Conservation (phyloP, 2,113 vertebrate species). For the Megalops atlanticus region DNA sequence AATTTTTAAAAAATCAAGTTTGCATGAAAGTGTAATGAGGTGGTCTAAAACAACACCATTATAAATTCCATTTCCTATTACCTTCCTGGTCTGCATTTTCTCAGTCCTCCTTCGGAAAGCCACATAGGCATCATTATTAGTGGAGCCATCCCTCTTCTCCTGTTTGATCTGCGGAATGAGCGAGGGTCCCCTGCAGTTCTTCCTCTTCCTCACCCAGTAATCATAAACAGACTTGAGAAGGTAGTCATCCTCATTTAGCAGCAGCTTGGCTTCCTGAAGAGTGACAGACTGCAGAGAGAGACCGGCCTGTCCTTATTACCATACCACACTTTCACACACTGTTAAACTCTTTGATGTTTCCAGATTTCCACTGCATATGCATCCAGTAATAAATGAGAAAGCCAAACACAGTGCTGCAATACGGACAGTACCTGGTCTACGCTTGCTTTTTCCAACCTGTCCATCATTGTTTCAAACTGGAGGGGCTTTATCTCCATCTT, state of each 20-base stretch:
- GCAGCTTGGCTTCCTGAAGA: constrained; percentile 85
- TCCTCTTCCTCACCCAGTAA: constrained; percentile 92
- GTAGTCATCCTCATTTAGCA: constrained; percentile 92
- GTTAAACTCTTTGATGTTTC: no score
- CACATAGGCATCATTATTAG: constrained; percentile 89
- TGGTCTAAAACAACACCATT: no score
- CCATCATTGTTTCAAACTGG: constrained; percentile 93
- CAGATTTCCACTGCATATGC: no score
- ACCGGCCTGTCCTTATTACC: no score
- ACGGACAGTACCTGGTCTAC: constrained; percentile 82
- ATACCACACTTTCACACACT: no score
- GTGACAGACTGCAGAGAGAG: constrained; percentile 79
- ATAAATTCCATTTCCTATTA: no score
- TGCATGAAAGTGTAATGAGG: no score
- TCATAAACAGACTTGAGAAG: constrained; percentile 92
- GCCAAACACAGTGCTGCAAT: no score
- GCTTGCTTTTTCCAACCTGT: constrained; percentile 90
- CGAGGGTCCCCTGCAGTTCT: constrained; percentile 82
- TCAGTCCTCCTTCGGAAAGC: constrained; percentile 90
- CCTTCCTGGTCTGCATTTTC: constrained; percentile 96
- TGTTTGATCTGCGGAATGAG: constrained; percentile 87
- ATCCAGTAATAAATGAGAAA: no score
- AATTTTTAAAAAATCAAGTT: no score
- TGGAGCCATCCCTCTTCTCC: constrained; percentile 92
- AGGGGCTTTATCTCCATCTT: constrained; percentile 92